phyloP scores from a whole-genome alignment of 1,140 invertebrate species.

The Drosophila repletoides region DNA sequence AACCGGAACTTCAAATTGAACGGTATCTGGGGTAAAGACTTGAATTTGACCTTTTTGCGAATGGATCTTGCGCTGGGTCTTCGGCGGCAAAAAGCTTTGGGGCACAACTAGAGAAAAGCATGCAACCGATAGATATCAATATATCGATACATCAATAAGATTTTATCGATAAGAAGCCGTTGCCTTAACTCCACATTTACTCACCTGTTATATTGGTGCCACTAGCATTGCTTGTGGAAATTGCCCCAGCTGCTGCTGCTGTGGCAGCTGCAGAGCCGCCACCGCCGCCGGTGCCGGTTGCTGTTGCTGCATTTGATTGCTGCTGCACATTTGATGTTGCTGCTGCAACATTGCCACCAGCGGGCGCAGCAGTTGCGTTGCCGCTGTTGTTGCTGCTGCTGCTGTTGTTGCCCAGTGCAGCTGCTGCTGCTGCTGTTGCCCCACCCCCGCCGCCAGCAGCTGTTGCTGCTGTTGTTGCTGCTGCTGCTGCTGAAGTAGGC shows the following conservation, averaged over 20 bases:
- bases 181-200: slow-evolving; percentile 38
- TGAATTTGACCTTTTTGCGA: not conserved
- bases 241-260: slow-evolving; percentile 54
- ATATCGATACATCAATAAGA: no score
- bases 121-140: not conserved
- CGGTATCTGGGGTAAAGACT: no score
- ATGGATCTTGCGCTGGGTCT: not conserved
- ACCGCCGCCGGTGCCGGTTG: slow-evolving; percentile 43
- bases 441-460: slow-evolving; percentile 18
- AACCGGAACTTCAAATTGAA: not conserved
- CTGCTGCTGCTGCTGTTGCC: slow-evolving; percentile 32
- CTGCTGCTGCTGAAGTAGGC: slow-evolving; percentile 37
- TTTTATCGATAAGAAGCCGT: no score
- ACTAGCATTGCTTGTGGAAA: slow-evolving; percentile 59
- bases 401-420: slow-evolving; percentile 31
- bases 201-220: slow-evolving; percentile 73
- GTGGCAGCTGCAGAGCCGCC: slow-evolving; percentile 46
- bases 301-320: slow-evolving; percentile 51
- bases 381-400: slow-evolving; percentile 37
- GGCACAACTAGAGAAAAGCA: slow-evolving; percentile 3
- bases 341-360: no score
- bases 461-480: slow-evolving; percentile 5
- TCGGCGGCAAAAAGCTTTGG: not conserved
- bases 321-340: slow-evolving; percentile 43
- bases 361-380: slow-evolving; percentile 35